Conservation (phyloP, 1,140 invertebrate species). For the Mercenaria mercenaria region DNA sequence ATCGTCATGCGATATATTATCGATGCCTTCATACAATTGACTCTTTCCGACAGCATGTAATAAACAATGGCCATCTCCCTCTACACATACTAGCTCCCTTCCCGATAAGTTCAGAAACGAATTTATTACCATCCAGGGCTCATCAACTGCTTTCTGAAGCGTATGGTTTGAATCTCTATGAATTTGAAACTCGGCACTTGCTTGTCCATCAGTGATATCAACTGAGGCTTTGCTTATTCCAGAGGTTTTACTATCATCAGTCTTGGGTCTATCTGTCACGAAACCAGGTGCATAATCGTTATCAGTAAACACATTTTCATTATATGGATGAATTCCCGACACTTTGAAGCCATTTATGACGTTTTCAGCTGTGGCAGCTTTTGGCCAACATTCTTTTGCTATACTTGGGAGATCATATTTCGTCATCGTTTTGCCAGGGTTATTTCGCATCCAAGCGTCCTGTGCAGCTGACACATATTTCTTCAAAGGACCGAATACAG, state of each 20-base stretch:
- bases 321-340: no score
- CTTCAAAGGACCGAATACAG: conserved; percentile 85
- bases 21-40: not conserved
- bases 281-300: not conserved
- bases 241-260: not conserved
- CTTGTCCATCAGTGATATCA: no score
- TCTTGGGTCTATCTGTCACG: not conserved
- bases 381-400: not conserved
- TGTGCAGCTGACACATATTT: conserved; percentile 29
- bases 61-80: conserved; percentile 5
- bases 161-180: no score
- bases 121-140: not conserved
- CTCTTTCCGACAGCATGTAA: not conserved
- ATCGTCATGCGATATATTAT: not conserved
- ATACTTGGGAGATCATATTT: not conserved
- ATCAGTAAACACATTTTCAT: not conserved
- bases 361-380: not conserved
- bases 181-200: no score
- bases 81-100: not conserved
- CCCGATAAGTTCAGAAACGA: no score
- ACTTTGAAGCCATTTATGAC: not conserved
- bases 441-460: conserved; percentile 59
- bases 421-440: conserved; percentile 43
- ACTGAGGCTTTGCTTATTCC: not conserved
- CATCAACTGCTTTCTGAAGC: not conserved